phyloP scores from a whole-genome alignment of 2,113 vertebrate species.

The Setophaga kirtlandii region DNA sequence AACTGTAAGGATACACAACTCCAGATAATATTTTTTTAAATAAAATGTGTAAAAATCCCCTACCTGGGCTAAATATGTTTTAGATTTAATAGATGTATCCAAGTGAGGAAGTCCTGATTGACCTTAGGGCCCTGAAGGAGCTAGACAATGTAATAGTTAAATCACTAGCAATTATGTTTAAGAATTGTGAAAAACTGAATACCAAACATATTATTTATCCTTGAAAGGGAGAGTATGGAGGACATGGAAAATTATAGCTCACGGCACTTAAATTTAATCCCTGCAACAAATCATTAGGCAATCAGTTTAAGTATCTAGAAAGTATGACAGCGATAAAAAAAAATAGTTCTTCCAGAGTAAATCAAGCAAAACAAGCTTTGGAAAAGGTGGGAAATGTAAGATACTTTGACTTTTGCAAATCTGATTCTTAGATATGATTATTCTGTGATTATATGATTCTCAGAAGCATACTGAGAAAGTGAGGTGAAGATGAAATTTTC shows the following conservation, averaged over 20 bases:
- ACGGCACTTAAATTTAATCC: neutral
- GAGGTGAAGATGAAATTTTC: neutral
- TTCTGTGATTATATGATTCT: neutral
- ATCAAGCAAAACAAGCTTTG: neutral
- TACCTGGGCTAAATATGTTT: neutral
- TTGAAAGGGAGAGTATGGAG: neutral
- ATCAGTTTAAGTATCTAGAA: slow-evolving; percentile 2
- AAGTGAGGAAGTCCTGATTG: neutral
- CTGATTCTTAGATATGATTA: neutral
- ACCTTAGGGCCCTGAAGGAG: neutral
- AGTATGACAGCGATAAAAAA: neutral
- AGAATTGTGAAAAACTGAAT: neutral
- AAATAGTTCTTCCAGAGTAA: neutral
- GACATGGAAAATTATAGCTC: slow-evolving; percentile 5
- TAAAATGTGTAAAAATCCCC: accelerated
- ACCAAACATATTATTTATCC: slow-evolving; percentile 19
- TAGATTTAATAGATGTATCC: neutral
- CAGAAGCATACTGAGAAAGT: neutral
- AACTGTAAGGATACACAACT: accelerated
- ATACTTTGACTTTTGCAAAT: neutral
- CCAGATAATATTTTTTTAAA: accelerated
- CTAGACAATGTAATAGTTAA: neutral
- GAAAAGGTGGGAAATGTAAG: neutral
- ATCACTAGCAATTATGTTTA: neutral
- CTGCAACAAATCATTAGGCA: slow-evolving; percentile 12